phyloP scores from a whole-genome alignment of 2,888 invertebrate genomes.

The Orthosia gothica region DNA sequence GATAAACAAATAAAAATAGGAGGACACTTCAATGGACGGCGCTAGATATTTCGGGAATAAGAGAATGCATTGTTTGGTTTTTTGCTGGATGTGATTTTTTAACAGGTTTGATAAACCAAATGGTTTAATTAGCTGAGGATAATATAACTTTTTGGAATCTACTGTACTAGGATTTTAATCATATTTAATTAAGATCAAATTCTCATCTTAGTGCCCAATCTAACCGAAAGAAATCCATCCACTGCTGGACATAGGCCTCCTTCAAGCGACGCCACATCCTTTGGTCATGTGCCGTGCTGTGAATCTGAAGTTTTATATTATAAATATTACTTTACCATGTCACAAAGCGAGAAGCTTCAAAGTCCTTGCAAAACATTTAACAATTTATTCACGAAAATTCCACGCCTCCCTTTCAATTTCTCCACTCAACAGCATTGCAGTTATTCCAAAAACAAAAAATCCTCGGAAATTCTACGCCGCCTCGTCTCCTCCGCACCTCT shows the following conservation, averaged over 20 bases:
- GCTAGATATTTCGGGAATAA: constrained; percentile 77
- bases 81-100: constrained; percentile 37
- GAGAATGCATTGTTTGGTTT: constrained; percentile 62
- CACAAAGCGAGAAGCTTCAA: background rate
- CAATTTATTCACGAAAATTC: background rate
- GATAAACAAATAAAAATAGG: constrained; percentile 87
- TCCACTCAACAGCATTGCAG: background rate
- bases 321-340: background rate
- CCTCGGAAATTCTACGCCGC: constrained; percentile 21
- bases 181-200: no score
- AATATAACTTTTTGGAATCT: background rate
- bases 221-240: no score
- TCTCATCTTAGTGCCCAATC: no score
- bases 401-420: background rate
- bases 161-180: no score
- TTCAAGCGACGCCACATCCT: no score
- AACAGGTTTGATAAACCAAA: background rate
- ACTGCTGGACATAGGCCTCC: background rate
- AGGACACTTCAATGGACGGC: constrained; percentile 80
- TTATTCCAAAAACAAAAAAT: constrained; percentile 42
- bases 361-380: constrained; percentile 1
- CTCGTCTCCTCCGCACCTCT: constrained; percentile 69
- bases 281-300: background rate
- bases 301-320: background rate
- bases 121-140: constrained; percentile 2